Evolutionary conservation across 1,140 invertebrate species (phyloP).

Genomic region (Drosophila jambulina): DNA sequence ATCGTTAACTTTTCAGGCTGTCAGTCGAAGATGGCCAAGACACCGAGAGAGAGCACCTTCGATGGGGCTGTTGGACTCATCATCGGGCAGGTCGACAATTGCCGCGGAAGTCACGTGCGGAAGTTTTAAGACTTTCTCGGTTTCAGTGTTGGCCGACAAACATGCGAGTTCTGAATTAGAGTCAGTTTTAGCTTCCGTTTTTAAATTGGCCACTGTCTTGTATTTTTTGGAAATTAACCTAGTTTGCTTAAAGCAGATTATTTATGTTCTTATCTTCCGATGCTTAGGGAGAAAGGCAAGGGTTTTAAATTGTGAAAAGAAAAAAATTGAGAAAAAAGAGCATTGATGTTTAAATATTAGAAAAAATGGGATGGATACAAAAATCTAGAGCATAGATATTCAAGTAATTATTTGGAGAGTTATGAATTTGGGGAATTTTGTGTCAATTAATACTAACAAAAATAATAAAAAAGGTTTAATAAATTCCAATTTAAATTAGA

Average conservation of each 20-base stretch:
- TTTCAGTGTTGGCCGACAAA: slow-evolving; percentile 34
- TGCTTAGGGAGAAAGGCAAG: background rate
- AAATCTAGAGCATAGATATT: background rate
- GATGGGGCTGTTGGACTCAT: slow-evolving; percentile 33
- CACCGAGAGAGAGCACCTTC: slow-evolving; percentile 17
- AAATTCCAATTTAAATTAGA: too few relatives aligned
- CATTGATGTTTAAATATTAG: background rate
- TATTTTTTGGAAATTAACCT: slow-evolving; percentile 64
- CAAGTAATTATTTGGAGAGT: background rate
- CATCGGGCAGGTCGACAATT: slow-evolving; percentile 25
- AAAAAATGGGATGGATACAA: background rate
- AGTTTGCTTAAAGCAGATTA: slow-evolving; percentile 24
- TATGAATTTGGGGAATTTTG: background rate
- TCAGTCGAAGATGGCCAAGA: slow-evolving; percentile 35
- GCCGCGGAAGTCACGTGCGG: slow-evolving; percentile 77
- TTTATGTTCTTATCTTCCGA: background rate
- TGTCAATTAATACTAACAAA: background rate
- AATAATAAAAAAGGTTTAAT: background rate
- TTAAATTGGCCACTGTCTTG: slow-evolving; percentile 46
- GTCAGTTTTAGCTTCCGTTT: slow-evolving; percentile 58
- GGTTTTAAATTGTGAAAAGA: background rate
- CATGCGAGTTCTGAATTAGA: slow-evolving; percentile 74
- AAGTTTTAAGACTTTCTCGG: slow-evolving; percentile 64
- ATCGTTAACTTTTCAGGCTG: slow-evolving; percentile 54
- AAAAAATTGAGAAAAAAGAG: background rate